These are phyloP conservation scores for Formica aserva DNA, from an alignment of 2,888 invertebrate species.

Conservation along the genomic window DNA sequence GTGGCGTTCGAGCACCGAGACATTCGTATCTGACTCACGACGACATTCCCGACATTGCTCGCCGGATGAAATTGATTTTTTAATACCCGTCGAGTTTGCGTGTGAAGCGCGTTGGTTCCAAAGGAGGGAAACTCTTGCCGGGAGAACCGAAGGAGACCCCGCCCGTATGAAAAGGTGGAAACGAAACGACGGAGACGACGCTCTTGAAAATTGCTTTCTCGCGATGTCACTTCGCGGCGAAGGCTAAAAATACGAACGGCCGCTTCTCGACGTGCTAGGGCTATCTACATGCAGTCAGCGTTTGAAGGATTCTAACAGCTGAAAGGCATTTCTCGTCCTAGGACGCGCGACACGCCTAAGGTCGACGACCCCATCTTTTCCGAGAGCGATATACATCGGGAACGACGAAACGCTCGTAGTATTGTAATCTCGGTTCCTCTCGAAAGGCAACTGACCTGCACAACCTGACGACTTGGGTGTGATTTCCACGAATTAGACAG, in stretches of 20 bases:
- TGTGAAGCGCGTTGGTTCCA: not conserved
- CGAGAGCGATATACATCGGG: conserved; percentile 51
- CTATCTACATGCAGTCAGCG: conserved; percentile 31
- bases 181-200: conserved; percentile 46
- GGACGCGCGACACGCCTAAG: conserved; percentile 59
- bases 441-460: conserved; percentile 57
- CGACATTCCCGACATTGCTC: conserved; percentile 73
- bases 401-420: conserved; percentile 54
- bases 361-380: conserved; percentile 65
- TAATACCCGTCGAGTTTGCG: not conserved
- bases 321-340: conserved; percentile 73
- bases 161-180: conserved; percentile 52
- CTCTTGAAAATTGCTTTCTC: conserved; percentile 38
- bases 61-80: conserved; percentile 78
- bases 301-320: conserved; percentile 75
- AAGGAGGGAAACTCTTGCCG: not conserved
- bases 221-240: conserved; percentile 49
- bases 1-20: conserved; percentile 59
- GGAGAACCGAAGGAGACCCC: not conserved
- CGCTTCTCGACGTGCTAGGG: conserved; percentile 53
- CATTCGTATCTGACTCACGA: conserved; percentile 69
- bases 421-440: conserved; percentile 66
- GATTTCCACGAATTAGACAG: conserved; percentile 25
- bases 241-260: conserved; percentile 42
- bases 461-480: conserved; percentile 27